Evolutionary conservation across 1,140 invertebrate species (phyloP), one percentile per base, ranked within the genome.

Genomic region (Hylaeus anthracinus): DNA sequence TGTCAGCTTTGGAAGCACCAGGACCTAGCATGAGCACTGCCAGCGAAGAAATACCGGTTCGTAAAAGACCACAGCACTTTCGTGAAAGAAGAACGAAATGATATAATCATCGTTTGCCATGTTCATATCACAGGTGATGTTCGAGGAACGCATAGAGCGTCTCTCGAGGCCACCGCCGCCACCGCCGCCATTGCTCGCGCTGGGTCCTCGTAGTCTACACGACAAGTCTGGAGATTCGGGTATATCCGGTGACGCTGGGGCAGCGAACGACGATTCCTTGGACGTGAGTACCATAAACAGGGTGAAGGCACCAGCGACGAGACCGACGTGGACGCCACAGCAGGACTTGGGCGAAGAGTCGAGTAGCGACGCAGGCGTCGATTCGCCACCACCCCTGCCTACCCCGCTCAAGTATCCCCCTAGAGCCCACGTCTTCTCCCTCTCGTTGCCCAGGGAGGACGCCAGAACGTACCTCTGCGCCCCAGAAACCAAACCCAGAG

Each of bases 221-320:
- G 96, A 97, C 87, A 96, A 96, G 89, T 96, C 96, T 1, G 96
- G 96, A 0, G 97, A 97, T 90, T 97, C 96, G 0, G 97, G 96
- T 0, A 97, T 97, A 80, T 97, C 96, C 2, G 96, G 96, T 2
- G 96, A 97, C 90, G 94, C 94, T 5, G 95, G 95, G 75, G 95
- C 94, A 8, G 79, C 63, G 1, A 92, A 92, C 61, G 92, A 92
- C 6, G 92, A 92, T 48, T 90, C 90, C 1, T 67, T 90, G 39
- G 91, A 92, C 45, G 85, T 89, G 1, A 90, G 86, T 56, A 88
- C 88, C 70, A 81, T 82, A 58, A 86, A 88, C 63, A 60, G 90
- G 60, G 61, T 84, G 61, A 92, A 91, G 48, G 84, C 84, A 3
- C 67, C 82, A 8, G 79, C 83, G 9, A 83, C 78, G 3, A 88